These are phyloP conservation scores for Oncopeltus fasciatus DNA, from an alignment of 1,140 invertebrate species.

Conservation along the genomic window DNA sequence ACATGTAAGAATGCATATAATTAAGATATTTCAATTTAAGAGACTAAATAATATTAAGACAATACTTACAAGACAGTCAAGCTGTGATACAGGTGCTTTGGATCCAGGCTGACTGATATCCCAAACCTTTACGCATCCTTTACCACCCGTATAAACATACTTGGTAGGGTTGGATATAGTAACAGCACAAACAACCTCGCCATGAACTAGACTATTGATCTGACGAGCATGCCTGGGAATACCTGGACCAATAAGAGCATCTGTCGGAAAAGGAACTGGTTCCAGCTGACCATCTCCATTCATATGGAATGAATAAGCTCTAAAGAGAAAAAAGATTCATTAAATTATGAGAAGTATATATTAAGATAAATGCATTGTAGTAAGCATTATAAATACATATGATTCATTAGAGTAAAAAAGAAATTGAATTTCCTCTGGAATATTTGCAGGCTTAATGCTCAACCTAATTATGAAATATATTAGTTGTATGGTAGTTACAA, in stretches of 20 bases:
- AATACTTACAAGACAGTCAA: conserved; percentile 54
- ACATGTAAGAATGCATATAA: too few species aligned
- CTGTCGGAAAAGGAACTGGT: conserved; percentile 68
- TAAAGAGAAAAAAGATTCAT: conserved; percentile 27
- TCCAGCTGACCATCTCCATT: conserved; percentile 53
- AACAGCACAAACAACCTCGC: conserved; percentile 77
- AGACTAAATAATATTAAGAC: too few species aligned
- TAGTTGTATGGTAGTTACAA: not conserved
- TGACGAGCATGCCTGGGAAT: conserved; percentile 67
- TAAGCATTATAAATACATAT: not conserved
- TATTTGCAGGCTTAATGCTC: not conserved
- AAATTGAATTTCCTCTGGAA: not conserved
- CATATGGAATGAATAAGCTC: conserved; percentile 62
- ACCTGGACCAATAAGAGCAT: conserved; percentile 79
- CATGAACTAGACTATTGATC: conserved; percentile 62
- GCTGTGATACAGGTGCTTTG: conserved; percentile 60
- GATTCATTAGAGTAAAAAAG: not conserved
- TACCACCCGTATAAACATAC: conserved; percentile 73
- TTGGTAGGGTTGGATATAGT: conserved; percentile 70
- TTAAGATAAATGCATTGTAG: not conserved
- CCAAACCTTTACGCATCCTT: conserved; percentile 79
- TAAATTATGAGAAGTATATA: not conserved
- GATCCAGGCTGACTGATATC: conserved; percentile 58
- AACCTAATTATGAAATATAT: not conserved
- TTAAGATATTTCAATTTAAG: too few species aligned